Conservation (phyloP, 2,888 invertebrate species). For the Tanypteryx hageni region DNA sequence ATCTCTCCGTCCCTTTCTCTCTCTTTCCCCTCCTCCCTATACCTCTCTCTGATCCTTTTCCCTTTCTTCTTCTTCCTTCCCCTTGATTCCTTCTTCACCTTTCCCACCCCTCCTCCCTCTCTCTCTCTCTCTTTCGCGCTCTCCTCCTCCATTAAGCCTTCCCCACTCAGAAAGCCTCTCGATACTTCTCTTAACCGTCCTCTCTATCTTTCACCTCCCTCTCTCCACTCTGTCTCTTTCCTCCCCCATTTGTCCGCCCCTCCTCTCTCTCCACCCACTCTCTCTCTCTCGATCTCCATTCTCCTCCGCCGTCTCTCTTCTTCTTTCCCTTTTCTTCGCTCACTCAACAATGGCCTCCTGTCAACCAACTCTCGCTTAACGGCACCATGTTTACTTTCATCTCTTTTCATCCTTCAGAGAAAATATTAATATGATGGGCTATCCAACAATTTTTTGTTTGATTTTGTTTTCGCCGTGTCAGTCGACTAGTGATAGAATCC, state of each 20-base stretch:
- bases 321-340: background rate
- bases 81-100: background rate
- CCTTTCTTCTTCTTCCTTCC: background rate
- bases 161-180: conserved; percentile 20
- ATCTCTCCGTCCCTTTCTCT: conserved; percentile 39
- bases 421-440: background rate
- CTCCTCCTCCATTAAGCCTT: conserved; percentile 15
- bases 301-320: background rate
- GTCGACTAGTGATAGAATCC: background rate
- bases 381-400: conserved; percentile 32
- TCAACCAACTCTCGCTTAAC: conserved; percentile 35
- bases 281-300: background rate
- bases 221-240: background rate
- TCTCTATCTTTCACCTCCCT: background rate
- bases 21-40: background rate
- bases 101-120: background rate
- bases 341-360: conserved; percentile 42
- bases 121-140: background rate
- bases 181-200: conserved; percentile 9
- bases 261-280: background rate
- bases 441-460: background rate
- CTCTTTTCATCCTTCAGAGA: conserved; percentile 14
- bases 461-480: background rate
- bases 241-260: background rate
- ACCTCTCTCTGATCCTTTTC: background rate